Base-by-base conservation (phyloP, 2,888 invertebrate species). In the Aporophyla lueneburgensis region DNA sequence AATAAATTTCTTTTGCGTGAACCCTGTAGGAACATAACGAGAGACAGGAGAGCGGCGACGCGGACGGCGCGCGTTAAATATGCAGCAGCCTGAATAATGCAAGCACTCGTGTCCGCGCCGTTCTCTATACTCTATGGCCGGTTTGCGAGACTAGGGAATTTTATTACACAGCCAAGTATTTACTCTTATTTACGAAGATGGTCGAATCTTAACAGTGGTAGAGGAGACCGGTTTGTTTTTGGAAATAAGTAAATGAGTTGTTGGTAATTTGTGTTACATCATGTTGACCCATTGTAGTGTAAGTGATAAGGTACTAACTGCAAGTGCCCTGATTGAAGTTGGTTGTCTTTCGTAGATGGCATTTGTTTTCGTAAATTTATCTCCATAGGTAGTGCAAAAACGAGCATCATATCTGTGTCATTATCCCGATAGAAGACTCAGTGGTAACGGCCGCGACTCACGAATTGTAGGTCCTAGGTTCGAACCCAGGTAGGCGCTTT, bases 51-150 rank as follows among this genome's bases (percentile, higher is more conserved):
- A 73, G 68, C 80, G 76, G 79, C 81, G 87, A 80, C n/a, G n/a
- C n/a, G n/a, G n/a, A n/a, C 85, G 84, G 78, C 81, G 71, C 84
- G 72, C 81, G 83, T 93, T 92, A 93, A 92, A 91, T 93, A 93
- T 93, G 91, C 91, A 93, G 87, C 87, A 89, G 81, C 56, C 82
- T 93, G 93, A 93, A 93, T 93, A 92, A 93, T 93, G 91, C 92
- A 92, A 76, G 88, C 89, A 87, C 88, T 87, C 81, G 81, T 85
- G 75, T 83, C 76, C 68, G 79, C 74, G 76, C 77, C 81, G 62
- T 67, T 76, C 75, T 78, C 68, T 59, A 78, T 72, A 78, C 78
- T 74, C 76, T 82, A 69, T 74, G 83, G 74, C 27, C 72, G 83
- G 74, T 84, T 80, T 71, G 82, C 71, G 71, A 80, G 84, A 76